Evolutionary conservation across 2,888 invertebrate species (phyloP).

Genomic region (Epiblema foenella): DNA sequence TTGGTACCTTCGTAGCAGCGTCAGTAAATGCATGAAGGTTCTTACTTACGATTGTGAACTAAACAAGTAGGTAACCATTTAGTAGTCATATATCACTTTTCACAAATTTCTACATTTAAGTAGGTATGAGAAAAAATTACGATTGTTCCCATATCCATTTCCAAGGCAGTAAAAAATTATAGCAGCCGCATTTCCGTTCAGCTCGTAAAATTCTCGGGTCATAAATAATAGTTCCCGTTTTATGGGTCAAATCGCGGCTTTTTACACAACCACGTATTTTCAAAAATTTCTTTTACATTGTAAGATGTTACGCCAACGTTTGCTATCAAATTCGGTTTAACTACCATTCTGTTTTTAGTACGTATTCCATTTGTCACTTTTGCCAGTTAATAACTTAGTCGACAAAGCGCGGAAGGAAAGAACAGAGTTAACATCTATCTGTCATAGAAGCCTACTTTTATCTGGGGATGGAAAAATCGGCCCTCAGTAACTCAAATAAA

Average conservation of each 20-base stretch:
- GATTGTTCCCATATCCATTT: constrained; percentile 38
- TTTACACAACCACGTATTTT: constrained; percentile 59
- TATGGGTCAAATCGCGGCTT: constrained; percentile 59
- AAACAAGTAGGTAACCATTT: background rate
- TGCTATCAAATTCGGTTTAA: background rate
- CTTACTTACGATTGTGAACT: too few relatives aligned
- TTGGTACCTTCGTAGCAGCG: too few relatives aligned
- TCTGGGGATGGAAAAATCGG: too few relatives aligned
- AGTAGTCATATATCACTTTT: background rate
- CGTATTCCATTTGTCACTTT: background rate
- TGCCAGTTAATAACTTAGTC: background rate
- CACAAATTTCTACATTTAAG: background rate
- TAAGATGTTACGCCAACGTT: background rate
- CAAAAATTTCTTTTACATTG: background rate
- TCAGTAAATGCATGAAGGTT: too few relatives aligned
- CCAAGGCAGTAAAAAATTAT: constrained; percentile 44
- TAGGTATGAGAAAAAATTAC: background rate
- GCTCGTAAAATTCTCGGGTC: constrained; percentile 51
- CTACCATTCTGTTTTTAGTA: background rate
- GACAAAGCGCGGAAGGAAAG: too few relatives aligned
- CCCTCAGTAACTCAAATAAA: too few relatives aligned
- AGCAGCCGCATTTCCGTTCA: constrained; percentile 50
- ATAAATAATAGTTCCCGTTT: constrained; percentile 59
- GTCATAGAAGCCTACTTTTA: too few relatives aligned
- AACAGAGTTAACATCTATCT: too few relatives aligned